phyloP scores from a whole-genome alignment of 2,797 vertebrate genomes.

The Enteromius argenteus region DNA sequence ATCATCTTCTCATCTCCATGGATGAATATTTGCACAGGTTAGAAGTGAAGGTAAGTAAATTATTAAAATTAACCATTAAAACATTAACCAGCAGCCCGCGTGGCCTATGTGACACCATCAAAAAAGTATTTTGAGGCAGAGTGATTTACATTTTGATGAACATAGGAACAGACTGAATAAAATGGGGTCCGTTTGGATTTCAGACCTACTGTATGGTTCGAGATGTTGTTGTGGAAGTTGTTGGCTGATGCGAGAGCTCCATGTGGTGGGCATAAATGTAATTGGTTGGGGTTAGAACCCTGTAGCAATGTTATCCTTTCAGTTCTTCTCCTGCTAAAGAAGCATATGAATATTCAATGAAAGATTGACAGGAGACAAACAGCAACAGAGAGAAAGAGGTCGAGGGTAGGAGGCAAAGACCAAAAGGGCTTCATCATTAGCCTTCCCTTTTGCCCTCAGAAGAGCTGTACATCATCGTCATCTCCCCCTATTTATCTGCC shows the following conservation, averaged over 20 bases:
- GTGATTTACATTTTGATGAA: constrained; percentile 15
- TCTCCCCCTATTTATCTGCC: background rate
- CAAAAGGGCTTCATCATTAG: constrained; percentile 29
- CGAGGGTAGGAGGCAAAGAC: constrained; percentile 28
- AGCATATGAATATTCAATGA: constrained; percentile 52
- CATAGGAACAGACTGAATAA: background rate
- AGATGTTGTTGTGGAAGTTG: background rate
- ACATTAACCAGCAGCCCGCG: background rate
- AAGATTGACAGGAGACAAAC: constrained; percentile 59
- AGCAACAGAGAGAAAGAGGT: constrained; percentile 61
- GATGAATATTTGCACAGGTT: background rate
- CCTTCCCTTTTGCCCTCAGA: background rate
- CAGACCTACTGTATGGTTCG: background rate
- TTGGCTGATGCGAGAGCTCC: background rate
- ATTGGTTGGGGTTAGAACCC: constrained; percentile 32
- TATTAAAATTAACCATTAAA: background rate
- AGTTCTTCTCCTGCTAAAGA: constrained; percentile 23
- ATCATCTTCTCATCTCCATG: background rate
- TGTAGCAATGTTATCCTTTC: constrained; percentile 13
- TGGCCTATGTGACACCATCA: background rate
- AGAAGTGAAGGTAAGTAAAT: background rate
- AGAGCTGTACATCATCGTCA: constrained; percentile 12
- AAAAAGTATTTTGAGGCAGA: background rate
- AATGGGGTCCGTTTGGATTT: background rate
- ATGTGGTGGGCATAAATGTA: constrained; percentile 11